Evolutionary conservation across 1,140 invertebrate species (phyloP).

Genomic region (Orius laevigatus): DNA sequence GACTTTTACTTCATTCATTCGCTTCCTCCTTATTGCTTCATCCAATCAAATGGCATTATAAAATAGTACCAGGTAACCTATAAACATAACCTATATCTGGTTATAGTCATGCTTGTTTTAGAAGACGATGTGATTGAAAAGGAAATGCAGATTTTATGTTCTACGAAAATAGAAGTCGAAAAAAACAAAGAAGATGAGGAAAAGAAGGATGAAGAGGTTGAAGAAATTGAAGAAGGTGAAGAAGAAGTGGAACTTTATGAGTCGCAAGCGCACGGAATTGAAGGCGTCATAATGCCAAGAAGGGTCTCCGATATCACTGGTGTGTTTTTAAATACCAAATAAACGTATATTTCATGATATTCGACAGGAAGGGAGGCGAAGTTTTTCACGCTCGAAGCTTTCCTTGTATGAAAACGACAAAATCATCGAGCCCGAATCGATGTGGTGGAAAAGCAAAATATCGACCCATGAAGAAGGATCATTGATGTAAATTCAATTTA

Average conservation of each 20-base stretch:
- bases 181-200: conserved; percentile 10
- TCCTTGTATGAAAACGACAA: conserved; percentile 3
- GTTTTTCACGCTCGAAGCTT: conserved; percentile 1
- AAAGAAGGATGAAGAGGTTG: conserved; percentile 21
- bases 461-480: conserved; percentile 14
- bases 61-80: conserved; percentile 7
- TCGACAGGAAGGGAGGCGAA: conserved; percentile 8
- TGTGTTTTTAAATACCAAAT: not conserved
- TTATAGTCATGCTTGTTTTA: not conserved
- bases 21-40: conserved; percentile 44
- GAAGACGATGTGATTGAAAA: too few relatives aligned
- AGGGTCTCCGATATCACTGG: not conserved
- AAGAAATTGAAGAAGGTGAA: conserved; percentile 17
- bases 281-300: conserved; percentile 4
- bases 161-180: conserved; percentile 6
- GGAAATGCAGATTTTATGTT: too few relatives aligned
- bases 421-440: conserved; percentile 5
- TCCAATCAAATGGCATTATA: conserved; percentile 48
- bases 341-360: conserved; percentile 3
- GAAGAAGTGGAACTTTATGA: conserved; percentile 28
- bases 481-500: too few relatives aligned
- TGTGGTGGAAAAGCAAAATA: conserved; percentile 11
- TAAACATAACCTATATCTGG: not conserved
- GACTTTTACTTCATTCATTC: conserved; percentile 40
- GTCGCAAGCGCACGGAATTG: conserved; percentile 8